Evolutionary conservation across 2,888 invertebrate species (phyloP).

Genomic region (Cacoxenus indagator): DNA sequence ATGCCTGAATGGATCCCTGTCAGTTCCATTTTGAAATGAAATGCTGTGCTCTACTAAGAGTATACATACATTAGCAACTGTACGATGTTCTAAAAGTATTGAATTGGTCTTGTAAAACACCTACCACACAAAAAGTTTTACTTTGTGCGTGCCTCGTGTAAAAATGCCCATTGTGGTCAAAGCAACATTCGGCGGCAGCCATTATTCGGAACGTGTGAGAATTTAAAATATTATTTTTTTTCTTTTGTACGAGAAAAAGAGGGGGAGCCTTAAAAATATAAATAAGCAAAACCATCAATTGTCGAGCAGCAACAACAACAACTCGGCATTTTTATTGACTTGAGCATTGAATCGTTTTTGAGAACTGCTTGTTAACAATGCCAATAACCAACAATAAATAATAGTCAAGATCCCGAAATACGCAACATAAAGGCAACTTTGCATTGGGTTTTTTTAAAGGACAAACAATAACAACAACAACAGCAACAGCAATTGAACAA

Average conservation of each 20-base stretch:
- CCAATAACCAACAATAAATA: slow-evolving; percentile 9
- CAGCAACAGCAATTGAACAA: background rate
- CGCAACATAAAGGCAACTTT: slow-evolving; percentile 37
- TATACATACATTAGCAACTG: too few relatives aligned
- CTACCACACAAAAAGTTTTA: too few relatives aligned
- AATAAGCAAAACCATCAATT: slow-evolving; percentile 13
- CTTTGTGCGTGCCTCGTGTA: background rate
- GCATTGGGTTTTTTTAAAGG: slow-evolving; percentile 50
- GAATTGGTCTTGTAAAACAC: too few relatives aligned
- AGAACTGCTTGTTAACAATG: slow-evolving; percentile 37
- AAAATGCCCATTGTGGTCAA: background rate
- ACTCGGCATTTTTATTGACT: background rate
- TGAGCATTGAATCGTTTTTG: slow-evolving; percentile 52
- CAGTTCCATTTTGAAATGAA: too few relatives aligned
- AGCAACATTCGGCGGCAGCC: background rate
- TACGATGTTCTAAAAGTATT: too few relatives aligned
- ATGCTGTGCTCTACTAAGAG: too few relatives aligned
- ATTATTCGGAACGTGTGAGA: background rate
- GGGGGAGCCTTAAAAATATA: background rate
- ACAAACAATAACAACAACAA: slow-evolving; percentile 27
- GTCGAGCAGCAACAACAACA: slow-evolving; percentile 24
- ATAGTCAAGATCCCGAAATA: background rate
- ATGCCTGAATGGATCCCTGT: too few relatives aligned
- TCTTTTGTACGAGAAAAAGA: slow-evolving; percentile 35
- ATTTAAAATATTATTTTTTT: background rate